phyloP scores from a whole-genome alignment of 35 echinoderm and acorn worm species.

The Strongylocentrotus purpuratus region DNA sequence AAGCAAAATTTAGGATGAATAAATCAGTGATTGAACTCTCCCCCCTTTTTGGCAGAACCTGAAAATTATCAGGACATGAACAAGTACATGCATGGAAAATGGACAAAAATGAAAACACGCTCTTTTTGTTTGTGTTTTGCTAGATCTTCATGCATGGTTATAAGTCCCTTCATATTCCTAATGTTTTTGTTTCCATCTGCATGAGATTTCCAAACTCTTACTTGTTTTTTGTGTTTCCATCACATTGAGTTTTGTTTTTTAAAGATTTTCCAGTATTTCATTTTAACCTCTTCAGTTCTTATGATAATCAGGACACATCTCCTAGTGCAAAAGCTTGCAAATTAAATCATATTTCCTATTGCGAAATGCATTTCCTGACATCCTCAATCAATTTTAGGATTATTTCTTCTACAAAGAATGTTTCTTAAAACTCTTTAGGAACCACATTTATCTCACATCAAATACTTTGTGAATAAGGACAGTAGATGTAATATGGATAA shows the following conservation, averaged over 20 bases:
- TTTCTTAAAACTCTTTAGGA: no score
- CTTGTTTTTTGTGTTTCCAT: not conserved
- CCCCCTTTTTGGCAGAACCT: not conserved
- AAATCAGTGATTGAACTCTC: not conserved
- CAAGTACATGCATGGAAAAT: conserved; percentile 53
- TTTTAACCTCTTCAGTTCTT: not conserved
- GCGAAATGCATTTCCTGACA: no score
- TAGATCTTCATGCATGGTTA: conserved; percentile 30
- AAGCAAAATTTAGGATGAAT: no score
- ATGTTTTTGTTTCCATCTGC: not conserved
- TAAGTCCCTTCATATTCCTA: not conserved
- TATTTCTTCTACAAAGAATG: no score
- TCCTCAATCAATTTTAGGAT: no score
- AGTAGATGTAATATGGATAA: no score
- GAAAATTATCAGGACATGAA: conserved; percentile 1
- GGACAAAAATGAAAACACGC: not conserved
- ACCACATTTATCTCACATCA: no score
- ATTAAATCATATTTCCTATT: no score
- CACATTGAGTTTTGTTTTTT: not conserved
- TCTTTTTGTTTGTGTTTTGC: not conserved
- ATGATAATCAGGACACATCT: not conserved
- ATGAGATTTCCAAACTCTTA: not conserved
- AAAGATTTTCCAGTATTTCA: not conserved
- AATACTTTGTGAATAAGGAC: no score
- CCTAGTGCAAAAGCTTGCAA: no score